A percentile compares a stretch with the other conserved stretches of the same genome.
These are phyloP conservation scores for Ameiurus melas DNA, from an alignment of 2,113 vertebrate genomes.

Conservation along the genomic window DNA sequence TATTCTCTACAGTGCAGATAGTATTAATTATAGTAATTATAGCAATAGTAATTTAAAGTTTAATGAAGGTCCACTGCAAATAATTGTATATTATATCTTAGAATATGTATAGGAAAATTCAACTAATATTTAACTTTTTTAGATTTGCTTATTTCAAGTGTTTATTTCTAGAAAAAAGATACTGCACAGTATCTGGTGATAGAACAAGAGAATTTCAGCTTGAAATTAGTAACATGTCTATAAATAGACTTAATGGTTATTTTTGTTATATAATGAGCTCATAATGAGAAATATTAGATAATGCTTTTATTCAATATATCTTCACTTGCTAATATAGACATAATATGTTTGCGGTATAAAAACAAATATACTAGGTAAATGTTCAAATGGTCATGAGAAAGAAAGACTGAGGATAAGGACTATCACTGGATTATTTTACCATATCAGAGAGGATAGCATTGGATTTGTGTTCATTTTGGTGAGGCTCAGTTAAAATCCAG, in stretches of 20 bases:
- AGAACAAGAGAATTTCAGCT: background rate
- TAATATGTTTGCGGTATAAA: background rate
- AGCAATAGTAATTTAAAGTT: too few species aligned
- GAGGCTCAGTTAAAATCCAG: slow-evolving; percentile 28
- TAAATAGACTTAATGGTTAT: background rate
- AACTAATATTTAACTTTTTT: too few species aligned
- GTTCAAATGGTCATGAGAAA: background rate
- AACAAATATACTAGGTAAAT: background rate
- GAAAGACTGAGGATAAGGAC: background rate
- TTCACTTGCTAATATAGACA: background rate
- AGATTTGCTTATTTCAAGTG: too few species aligned
- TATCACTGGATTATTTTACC: background rate
- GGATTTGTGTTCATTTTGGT: background rate
- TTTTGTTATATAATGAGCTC: background rate
- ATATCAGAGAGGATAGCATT: background rate
- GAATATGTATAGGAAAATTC: too few species aligned
- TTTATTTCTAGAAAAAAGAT: too few species aligned
- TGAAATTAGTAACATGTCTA: background rate
- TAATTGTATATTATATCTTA: too few species aligned
- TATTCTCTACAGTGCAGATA: too few species aligned
- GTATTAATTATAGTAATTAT: too few species aligned
- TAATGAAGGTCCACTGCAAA: too few species aligned
- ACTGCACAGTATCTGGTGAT: background rate
- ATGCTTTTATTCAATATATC: background rate
- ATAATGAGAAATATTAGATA: background rate